A percentile compares a stretch with the other conserved stretches of the same genome.
Conservation (phyloP, 2,797 vertebrate species). For the Alcedo quadribrachys region DNA sequence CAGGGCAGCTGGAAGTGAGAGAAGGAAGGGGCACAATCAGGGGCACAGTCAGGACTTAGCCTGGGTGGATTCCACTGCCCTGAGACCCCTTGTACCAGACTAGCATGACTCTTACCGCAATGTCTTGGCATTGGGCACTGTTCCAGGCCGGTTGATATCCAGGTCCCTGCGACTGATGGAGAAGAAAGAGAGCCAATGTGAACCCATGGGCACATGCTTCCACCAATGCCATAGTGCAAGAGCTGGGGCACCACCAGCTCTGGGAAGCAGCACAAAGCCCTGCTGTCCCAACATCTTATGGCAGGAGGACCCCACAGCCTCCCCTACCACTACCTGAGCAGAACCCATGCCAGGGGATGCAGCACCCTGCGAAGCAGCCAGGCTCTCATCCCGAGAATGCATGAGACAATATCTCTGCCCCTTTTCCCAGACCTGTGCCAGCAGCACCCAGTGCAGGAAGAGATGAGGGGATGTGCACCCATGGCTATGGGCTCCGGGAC, state of each 20-base stretch:
- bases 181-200: not conserved
- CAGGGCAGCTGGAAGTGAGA: constrained; percentile 84
- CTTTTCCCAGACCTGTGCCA: not conserved
- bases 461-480: fast-evolving
- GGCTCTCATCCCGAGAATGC: not conserved
- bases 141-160: constrained; percentile 94
- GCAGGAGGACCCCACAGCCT: not conserved
- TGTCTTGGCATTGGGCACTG: constrained; percentile 91
- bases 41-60: not conserved
- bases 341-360: not conserved
- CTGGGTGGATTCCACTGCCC: not conserved
- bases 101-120: constrained; percentile 80
- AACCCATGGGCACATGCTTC: not conserved
- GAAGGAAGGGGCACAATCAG: not conserved
- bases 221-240: fast-evolving
- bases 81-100: fast-evolving
- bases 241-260: not conserved
- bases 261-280: not conserved
- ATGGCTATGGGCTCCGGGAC: not conserved
- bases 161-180: constrained; percentile 90
- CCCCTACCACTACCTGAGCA: not conserved
- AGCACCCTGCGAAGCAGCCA: not conserved
- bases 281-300: fast-evolving
- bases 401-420: not conserved
- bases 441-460: not conserved